phyloP scores from a whole-genome alignment of 2,888 invertebrate genomes.

The Gisinianus flammeolus region DNA sequence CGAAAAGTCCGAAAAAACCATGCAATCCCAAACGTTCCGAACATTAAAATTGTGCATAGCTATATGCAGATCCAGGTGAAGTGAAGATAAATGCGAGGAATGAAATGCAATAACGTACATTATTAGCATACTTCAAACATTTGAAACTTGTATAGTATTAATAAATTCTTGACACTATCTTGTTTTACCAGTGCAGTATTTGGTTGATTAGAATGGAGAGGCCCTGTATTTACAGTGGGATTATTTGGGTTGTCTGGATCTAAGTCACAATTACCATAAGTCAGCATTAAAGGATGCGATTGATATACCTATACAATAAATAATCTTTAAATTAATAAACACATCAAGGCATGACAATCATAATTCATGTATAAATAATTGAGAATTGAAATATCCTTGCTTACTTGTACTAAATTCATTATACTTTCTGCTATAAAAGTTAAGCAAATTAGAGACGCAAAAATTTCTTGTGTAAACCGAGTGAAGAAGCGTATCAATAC shows the following conservation, averaged over 20 bases:
- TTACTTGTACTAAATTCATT: conserved; percentile 74
- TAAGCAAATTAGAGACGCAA: conserved; percentile 92
- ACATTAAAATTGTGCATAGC: conserved; percentile 62
- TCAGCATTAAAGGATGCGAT: conserved; percentile 27
- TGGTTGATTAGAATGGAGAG: conserved; percentile 60
- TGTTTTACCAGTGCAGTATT: conserved; percentile 67
- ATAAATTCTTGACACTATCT: no score
- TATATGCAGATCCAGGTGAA: no score
- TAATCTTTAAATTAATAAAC: no score
- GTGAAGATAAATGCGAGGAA: no score
- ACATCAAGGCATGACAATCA: no score
- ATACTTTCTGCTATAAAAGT: conserved; percentile 93
- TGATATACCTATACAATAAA: conserved; percentile 35
- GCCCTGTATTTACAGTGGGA: neutral
- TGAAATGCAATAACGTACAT: no score
- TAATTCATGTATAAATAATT: no score
- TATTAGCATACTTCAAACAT: no score
- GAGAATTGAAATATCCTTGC: no score
- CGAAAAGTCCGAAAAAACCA: conserved; percentile 64
- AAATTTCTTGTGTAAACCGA: conserved; percentile 96
- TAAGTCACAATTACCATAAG: conserved; percentile 20
- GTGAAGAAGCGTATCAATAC: conserved; percentile 89
- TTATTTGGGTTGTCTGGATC: neutral
- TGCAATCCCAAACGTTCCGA: conserved; percentile 66
- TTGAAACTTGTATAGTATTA: no score